Percentiles rank a stretch among this genome's conserved stretches.
Conservation (phyloP, 2,113 vertebrate genomes). For the Orthochromis indermauri region DNA sequence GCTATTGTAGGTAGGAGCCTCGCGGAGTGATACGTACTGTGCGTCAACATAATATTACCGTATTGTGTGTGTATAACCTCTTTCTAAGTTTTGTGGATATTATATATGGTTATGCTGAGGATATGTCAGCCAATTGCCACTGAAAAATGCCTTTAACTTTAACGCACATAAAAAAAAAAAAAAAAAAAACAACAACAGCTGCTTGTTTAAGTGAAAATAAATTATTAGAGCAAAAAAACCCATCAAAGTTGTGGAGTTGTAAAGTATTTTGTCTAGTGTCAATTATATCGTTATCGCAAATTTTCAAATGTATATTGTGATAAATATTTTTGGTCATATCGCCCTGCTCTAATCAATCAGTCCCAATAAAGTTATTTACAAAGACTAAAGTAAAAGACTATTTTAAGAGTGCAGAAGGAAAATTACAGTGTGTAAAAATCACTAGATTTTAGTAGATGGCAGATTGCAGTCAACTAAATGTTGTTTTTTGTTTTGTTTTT, state of each 20-base stretch:
- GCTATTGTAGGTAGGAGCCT: rapidly evolving
- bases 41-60: neutral
- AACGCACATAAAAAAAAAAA: neutral
- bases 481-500: neutral
- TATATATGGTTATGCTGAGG: neutral
- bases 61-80: neutral
- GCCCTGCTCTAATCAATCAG: neutral
- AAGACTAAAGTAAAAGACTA: neutral
- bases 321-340: neutral
- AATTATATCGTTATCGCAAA: neutral
- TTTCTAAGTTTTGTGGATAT: neutral
- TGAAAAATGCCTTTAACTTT: neutral
- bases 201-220: neutral
- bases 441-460: neutral
- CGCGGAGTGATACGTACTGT: neutral
- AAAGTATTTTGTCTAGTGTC: neutral
- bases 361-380: neutral
- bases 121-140: neutral
- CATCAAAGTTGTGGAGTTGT: neutral
- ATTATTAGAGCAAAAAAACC: neutral
- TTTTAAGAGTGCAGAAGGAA: neutral
- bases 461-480: neutral
- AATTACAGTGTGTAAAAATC: neutral
- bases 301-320: neutral
- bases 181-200: too few species aligned